Base-by-base conservation (phyloP, 2,113 vertebrate species). In the Odontesthes bonariensis region DNA sequence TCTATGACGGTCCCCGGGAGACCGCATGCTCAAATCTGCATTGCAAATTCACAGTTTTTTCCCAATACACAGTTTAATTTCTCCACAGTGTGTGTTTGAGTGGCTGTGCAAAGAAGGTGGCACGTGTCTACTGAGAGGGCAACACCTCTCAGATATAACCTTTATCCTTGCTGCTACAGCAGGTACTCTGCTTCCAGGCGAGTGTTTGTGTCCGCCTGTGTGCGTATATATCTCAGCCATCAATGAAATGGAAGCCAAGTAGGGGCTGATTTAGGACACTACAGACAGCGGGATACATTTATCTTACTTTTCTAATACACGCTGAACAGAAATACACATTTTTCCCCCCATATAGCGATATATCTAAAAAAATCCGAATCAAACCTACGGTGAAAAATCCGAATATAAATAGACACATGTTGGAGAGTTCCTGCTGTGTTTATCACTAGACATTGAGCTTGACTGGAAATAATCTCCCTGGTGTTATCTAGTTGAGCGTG, bases 21-120 rank as follows among this genome's bases (percentile, higher is more conserved):
- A 83, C 67, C 44, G 58, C 71, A n/a, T 22, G 56, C 79, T 57
- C 35, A 55, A 58, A 83, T 84, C 79, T 88, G 88, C 73, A 90
- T 82, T 84, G 76, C 83, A 92, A 86, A 91, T 77, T 22, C 54
- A 58, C 60, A 65, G 74, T 73, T 78, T 72, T 80, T 54, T 61
- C 20, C 32, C 27, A 22, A 40, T 51, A 35, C 58, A 31, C 44
- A 46, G 22, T 75, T 79, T 74, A 73, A 88, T 86, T 77, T 69
- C 64, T 86, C 67, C 71, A 63, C 66, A 42, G 65, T 58, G 73
- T 35, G 53, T 69, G 75, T 87, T 44, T 55, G 70, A 79, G 60
- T 47, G 72, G 73, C 46, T 73, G 52, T 16, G 69, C 33, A 52
- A 62, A 58, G 32, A 32, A 66, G 64, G 53, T 32, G 76, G 33